These are phyloP conservation scores for Cephus pulcher DNA, from an alignment of 2,888 invertebrate genomes.

Conservation along the genomic window DNA sequence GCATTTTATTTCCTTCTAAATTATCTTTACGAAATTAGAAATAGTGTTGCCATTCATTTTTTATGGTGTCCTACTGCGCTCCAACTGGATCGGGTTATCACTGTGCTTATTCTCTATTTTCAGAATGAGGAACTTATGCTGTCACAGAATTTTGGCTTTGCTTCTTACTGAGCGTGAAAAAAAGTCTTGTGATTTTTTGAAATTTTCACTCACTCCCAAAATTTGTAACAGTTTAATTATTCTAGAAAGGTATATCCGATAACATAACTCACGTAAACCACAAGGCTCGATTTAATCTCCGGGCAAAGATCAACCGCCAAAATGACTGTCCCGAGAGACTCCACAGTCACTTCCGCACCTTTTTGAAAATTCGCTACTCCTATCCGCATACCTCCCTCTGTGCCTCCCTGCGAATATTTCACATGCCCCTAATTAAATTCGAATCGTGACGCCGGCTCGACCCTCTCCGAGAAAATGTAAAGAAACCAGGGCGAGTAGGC, in stretches of 20 bases:
- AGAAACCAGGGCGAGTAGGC: background rate
- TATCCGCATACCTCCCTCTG: background rate
- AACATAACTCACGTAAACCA: too few species aligned
- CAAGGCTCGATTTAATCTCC: background rate
- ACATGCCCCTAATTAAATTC: background rate
- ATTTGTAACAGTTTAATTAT: too few species aligned
- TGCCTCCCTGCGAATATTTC: background rate
- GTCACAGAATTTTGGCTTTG: background rate
- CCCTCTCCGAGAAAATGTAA: background rate
- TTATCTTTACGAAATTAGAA: background rate
- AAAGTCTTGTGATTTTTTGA: background rate
- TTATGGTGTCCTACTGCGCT: background rate
- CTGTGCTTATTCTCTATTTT: background rate
- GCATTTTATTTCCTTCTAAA: background rate
- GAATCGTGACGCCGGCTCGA: background rate
- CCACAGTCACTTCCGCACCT: too few species aligned
- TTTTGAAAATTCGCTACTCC: background rate
- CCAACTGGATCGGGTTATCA: background rate
- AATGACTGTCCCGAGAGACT: background rate
- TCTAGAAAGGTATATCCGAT: too few species aligned
- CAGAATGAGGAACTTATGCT: background rate
- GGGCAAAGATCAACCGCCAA: background rate
- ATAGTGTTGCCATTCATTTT: background rate
- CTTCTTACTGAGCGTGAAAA: accelerated
- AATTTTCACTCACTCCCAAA: too few species aligned